Conservation (phyloP, 2,888 invertebrate genomes). For the Neelides folsomi region DNA sequence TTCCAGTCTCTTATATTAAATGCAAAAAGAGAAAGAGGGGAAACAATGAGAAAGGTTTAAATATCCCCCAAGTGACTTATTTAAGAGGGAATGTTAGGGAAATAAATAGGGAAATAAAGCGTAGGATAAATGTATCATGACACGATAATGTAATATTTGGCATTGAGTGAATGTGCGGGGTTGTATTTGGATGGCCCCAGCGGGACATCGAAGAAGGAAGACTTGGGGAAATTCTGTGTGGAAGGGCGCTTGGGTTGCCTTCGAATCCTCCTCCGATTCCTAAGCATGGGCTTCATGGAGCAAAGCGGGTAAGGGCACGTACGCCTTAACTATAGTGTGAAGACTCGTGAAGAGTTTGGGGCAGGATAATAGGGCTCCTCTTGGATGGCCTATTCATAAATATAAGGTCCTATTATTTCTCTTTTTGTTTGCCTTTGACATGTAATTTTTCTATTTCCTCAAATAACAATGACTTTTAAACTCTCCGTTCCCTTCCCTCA, state of each 20-base stretch:
- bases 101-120: conserved; percentile 10
- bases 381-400: conserved; percentile 17
- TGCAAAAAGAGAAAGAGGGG: neutral
- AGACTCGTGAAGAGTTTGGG: neutral
- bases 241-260: conserved; percentile 1
- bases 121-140: conserved; percentile 25
- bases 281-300: neutral
- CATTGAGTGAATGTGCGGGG: conserved; percentile 17
- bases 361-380: neutral
- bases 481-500: conserved; percentile 2
- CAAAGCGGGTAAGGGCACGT: neutral
- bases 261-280: neutral
- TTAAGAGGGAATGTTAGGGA: conserved; percentile 12
- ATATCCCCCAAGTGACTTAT: conserved; percentile 11
- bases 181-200: conserved; percentile 25
- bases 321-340: neutral
- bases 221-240: neutral
- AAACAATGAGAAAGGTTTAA: neutral
- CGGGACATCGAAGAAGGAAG: conserved; percentile 14
- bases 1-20: conserved; percentile 1
- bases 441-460: conserved; percentile 30
- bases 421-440: conserved; percentile 29
- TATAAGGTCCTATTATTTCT: conserved; percentile 21
- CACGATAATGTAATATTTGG: conserved; percentile 27
- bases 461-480: conserved; percentile 29